These are phyloP conservation scores for Limnephilus lunatus DNA, from an alignment of 2,888 invertebrate genomes.

Conservation along the genomic window DNA sequence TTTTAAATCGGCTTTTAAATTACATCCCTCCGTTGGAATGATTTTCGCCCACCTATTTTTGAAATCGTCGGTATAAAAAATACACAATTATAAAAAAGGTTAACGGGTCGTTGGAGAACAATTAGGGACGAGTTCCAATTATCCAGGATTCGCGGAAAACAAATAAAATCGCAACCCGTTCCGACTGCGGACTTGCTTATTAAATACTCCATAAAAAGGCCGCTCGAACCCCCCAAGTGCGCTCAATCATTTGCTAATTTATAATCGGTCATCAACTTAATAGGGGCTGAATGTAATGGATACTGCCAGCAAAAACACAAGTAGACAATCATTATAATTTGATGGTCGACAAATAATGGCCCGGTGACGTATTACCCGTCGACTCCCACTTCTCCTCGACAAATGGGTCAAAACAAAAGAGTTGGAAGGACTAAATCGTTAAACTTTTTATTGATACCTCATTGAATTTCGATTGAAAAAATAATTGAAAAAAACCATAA, in stretches of 20 bases:
- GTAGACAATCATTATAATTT: conserved; percentile 51
- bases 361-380: conserved; percentile 6
- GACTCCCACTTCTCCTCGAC: background rate
- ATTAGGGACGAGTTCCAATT: conserved; percentile 48
- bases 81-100: conserved; percentile 49
- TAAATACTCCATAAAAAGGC: conserved; percentile 51
- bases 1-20: background rate
- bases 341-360: conserved; percentile 42
- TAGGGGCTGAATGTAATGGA: conserved; percentile 39
- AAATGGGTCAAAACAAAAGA: background rate
- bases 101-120: conserved; percentile 51
- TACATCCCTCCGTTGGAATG: background rate
- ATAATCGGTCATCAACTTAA: conserved; percentile 49
- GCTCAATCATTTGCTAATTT: conserved; percentile 52
- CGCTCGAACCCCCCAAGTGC: conserved; percentile 18
- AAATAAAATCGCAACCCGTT: conserved; percentile 43
- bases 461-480: background rate
- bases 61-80: conserved; percentile 23
- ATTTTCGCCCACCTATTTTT: background rate
- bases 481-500: background rate
- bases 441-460: background rate
- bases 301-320: conserved; percentile 32
- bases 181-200: conserved; percentile 47
- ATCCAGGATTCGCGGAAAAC: conserved; percentile 46
- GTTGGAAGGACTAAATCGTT: background rate